A percentile compares a stretch with the other conserved stretches of the same genome.
These are phyloP conservation scores for Scolopax mira DNA, from an alignment of 2,113 vertebrate species.

Conservation along the genomic window DNA sequence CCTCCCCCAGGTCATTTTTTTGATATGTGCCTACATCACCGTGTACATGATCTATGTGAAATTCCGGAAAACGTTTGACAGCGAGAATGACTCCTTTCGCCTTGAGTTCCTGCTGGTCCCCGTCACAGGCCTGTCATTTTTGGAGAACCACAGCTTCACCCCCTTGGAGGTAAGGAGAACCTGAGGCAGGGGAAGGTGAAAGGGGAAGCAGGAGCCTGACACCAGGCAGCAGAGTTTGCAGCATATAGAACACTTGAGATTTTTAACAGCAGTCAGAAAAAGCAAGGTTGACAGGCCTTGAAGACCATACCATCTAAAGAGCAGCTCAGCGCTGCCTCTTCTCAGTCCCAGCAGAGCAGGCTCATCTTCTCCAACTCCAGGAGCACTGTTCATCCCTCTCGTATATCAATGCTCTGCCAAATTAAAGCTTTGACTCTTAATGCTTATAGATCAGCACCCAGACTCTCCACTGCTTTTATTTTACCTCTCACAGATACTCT, in stretches of 20 bases:
- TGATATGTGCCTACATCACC: slow-evolving; percentile 86
- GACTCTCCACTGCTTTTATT: neutral
- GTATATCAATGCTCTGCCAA: neutral
- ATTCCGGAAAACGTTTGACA: slow-evolving; percentile 85
- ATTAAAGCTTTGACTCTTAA: neutral
- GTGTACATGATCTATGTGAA: slow-evolving; percentile 92
- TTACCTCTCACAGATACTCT: slow-evolving; percentile 82
- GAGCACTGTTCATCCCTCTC: neutral
- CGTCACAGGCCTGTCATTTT: slow-evolving; percentile 89
- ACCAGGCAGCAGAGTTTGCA: neutral
- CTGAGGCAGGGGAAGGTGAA: neutral
- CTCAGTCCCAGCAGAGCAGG: neutral
- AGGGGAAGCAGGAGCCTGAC: neutral
- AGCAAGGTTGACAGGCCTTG: neutral
- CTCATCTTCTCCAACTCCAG: neutral
- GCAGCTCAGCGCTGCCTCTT: neutral
- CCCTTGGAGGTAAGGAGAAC: slow-evolving; percentile 85
- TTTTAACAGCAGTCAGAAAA: neutral
- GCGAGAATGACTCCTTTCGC: slow-evolving; percentile 90
- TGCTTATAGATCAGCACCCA: neutral
- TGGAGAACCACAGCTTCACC: slow-evolving; percentile 91
- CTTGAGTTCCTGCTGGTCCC: slow-evolving; percentile 95
- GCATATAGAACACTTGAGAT: neutral
- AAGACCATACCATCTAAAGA: neutral
- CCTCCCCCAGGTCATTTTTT: slow-evolving; percentile 85